These are phyloP conservation scores for Miltochrista miniata DNA, from an alignment of 2,888 invertebrate species.

Conservation along the genomic window DNA sequence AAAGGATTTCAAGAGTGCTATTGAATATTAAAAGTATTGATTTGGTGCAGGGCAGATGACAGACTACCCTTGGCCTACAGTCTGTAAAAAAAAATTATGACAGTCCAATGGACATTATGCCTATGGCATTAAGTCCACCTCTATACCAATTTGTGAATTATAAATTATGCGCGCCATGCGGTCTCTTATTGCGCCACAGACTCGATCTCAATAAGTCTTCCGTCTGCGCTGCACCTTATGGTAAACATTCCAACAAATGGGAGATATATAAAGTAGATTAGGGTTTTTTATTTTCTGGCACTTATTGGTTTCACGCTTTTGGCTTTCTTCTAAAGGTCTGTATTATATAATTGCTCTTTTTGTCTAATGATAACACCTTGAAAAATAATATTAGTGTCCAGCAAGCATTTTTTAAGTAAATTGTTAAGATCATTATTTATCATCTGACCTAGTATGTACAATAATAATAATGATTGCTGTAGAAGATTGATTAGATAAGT, in stretches of 20 bases:
- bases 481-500: slow-evolving; percentile 9
- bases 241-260: slow-evolving; percentile 26
- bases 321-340: slow-evolving; percentile 18
- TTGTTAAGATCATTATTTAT: background rate
- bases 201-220: too few species aligned
- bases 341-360: background rate
- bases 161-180: too few species aligned
- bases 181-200: too few species aligned
- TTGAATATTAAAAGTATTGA: slow-evolving; percentile 63
- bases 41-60: too few species aligned
- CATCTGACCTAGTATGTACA: slow-evolving; percentile 21
- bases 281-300: slow-evolving; percentile 39
- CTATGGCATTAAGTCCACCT: too few species aligned
- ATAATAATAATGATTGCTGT: slow-evolving; percentile 18
- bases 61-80: too few species aligned
- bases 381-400: background rate
- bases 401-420: background rate
- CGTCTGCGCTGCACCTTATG: too few species aligned
- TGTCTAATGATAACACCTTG: background rate
- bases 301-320: slow-evolving; percentile 38
- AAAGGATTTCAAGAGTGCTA: slow-evolving; percentile 75
- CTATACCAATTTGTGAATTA: too few species aligned
- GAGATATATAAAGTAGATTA: slow-evolving; percentile 21
- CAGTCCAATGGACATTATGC: too few species aligned
- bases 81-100: too few species aligned